Evolutionary conservation across 2,797 vertebrate genomes (phyloP).

Genomic region (Pseudomugil tenellus): DNA sequence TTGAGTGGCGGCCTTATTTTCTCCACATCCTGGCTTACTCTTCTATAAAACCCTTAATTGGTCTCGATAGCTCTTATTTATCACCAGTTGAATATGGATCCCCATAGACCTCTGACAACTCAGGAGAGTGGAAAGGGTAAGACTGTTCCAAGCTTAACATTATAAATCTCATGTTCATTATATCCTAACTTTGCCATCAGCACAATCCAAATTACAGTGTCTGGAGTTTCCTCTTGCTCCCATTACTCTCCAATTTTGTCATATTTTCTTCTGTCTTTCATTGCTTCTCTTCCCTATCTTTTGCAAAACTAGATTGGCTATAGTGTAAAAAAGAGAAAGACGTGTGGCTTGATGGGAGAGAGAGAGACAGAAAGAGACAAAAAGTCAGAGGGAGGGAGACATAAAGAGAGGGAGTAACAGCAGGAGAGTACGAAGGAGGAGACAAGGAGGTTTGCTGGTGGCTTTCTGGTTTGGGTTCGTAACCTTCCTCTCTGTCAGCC

Average conservation of each 20-base stretch:
- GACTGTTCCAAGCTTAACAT: conserved; percentile 76
- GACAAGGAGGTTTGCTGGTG: conserved; percentile 62
- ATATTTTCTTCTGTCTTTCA: conserved; percentile 24
- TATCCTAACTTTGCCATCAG: conserved; percentile 74
- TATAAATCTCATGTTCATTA: conserved; percentile 79
- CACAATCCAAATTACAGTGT: conserved; percentile 79
- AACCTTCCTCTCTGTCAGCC: conserved; percentile 79
- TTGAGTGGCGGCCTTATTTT: conserved; percentile 70
- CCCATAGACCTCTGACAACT: conserved; percentile 57
- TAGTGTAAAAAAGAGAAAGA: conserved; percentile 7
- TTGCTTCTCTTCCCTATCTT: conserved; percentile 18
- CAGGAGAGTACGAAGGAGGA: conserved; percentile 57
- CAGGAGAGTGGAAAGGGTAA: conserved; percentile 70
- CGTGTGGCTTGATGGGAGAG: neutral
- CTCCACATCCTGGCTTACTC: conserved; percentile 52
- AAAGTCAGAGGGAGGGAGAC: conserved; percentile 4
- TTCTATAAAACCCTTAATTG: conserved; percentile 76
- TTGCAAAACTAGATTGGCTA: conserved; percentile 6
- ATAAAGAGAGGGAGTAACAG: conserved; percentile 36
- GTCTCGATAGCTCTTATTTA: conserved; percentile 75
- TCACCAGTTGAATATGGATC: conserved; percentile 66
- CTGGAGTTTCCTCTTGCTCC: conserved; percentile 66
- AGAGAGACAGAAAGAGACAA: neutral
- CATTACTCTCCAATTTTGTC: conserved; percentile 47
- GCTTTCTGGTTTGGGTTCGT: conserved; percentile 78